phyloP scores from a whole-genome alignment of 2,113 vertebrate species.

The Micronycteris hirsuta region DNA sequence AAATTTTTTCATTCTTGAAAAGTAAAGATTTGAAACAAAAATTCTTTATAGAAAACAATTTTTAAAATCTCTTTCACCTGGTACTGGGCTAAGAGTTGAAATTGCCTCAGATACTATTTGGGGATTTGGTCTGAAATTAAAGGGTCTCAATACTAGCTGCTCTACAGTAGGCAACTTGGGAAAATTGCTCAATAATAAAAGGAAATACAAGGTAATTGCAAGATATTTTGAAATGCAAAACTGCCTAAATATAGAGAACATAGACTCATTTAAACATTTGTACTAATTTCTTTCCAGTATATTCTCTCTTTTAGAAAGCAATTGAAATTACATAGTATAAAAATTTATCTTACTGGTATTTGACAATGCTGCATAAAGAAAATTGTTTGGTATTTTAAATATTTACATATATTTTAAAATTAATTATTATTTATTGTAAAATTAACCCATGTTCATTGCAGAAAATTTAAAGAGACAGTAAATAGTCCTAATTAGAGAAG shows the following conservation, averaged over 20 bases:
- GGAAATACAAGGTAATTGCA: background rate
- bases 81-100: background rate
- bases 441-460: background rate
- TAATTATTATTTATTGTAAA: background rate
- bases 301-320: background rate
- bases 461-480: background rate
- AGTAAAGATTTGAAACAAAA: constrained; percentile 29
- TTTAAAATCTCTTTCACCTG: background rate
- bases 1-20: background rate
- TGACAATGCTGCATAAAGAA: background rate
- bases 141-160: background rate
- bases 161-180: background rate
- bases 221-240: background rate
- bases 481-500: background rate
- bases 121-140: background rate
- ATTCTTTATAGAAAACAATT: background rate
- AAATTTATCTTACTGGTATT: background rate
- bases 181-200: background rate
- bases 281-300: background rate
- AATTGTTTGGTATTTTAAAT: background rate
- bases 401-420: background rate
- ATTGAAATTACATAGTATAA: background rate
- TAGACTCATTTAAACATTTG: background rate
- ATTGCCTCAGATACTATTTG: background rate
- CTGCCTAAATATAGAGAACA: background rate